Conservation (phyloP, 2,888 invertebrate species). For the Trichopria drosophilae region DNA sequence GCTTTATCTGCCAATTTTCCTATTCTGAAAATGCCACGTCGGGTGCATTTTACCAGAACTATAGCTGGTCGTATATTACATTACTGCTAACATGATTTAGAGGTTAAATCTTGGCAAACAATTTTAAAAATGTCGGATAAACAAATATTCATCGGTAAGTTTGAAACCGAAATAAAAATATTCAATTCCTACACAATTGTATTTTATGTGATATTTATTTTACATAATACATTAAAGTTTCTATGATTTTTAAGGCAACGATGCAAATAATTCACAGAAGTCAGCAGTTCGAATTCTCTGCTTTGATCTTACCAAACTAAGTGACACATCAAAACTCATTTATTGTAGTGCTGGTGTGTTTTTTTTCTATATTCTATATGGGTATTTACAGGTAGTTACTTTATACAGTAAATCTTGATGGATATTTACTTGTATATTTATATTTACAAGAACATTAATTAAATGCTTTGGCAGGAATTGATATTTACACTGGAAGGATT, state of each 20-base stretch:
- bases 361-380: conserved; percentile 85
- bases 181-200: background rate
- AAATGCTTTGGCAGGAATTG: conserved; percentile 69
- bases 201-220: background rate
- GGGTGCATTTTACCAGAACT: too few relatives aligned
- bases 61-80: too few relatives aligned
- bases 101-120: too few relatives aligned
- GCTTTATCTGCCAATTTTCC: too few relatives aligned
- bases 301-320: conserved; percentile 71
- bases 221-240: background rate
- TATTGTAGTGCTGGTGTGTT: conserved; percentile 81
- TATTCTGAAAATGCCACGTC: too few relatives aligned
- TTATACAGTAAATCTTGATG: too few relatives aligned
- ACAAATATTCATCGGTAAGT: background rate
- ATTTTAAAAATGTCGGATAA: background rate
- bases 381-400: conserved; percentile 80
- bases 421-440: too few relatives aligned
- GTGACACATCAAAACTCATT: conserved; percentile 71
- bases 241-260: conserved; percentile 8
- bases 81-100: too few relatives aligned
- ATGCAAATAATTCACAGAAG: conserved; percentile 1
- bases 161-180: background rate
- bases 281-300: conserved; percentile 68
- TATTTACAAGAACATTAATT: too few relatives aligned
- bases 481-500: conserved; percentile 91